These are phyloP conservation scores for Ophonus ardosiacus DNA, from an alignment of 2,888 invertebrate species.

Conservation along the genomic window DNA sequence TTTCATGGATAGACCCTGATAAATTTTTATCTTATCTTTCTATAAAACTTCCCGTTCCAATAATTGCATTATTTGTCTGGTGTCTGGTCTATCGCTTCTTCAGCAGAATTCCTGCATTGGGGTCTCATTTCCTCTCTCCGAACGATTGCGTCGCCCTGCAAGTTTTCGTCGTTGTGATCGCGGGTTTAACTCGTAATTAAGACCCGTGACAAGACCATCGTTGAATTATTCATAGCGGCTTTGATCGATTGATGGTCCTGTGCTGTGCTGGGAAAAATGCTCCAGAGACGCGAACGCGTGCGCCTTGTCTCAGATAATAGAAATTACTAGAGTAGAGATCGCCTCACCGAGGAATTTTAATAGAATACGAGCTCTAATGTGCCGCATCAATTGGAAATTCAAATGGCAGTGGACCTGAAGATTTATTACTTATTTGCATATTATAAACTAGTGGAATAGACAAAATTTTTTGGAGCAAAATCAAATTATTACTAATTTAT, in stretches of 20 bases:
- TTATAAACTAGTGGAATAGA: not conserved
- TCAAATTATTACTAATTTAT: too few relatives aligned
- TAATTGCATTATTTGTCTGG: too few relatives aligned
- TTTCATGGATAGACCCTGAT: too few relatives aligned
- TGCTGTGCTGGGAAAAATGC: constrained; percentile 21
- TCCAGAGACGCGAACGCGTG: not conserved
- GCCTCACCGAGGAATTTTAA: constrained; percentile 15
- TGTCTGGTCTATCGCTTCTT: too few relatives aligned
- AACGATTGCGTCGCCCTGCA: not conserved
- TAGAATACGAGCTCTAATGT: not conserved
- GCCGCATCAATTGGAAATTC: not conserved
- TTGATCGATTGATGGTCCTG: constrained; percentile 52
- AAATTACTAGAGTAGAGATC: constrained; percentile 10
- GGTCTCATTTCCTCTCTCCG: not conserved
- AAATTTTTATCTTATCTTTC: too few relatives aligned
- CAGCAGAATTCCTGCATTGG: not conserved
- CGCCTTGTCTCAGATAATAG: constrained; percentile 30
- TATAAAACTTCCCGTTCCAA: too few relatives aligned
- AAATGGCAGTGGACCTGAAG: not conserved
- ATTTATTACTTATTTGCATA: not conserved
- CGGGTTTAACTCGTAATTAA: constrained; percentile 61
- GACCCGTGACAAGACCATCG: constrained; percentile 57
- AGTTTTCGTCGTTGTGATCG: constrained; percentile 37
- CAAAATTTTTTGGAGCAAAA: not conserved
- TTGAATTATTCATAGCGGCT: constrained; percentile 61